phyloP scores from a whole-genome alignment of 2,888 invertebrate species.

The Blastobasis lacticolella region DNA sequence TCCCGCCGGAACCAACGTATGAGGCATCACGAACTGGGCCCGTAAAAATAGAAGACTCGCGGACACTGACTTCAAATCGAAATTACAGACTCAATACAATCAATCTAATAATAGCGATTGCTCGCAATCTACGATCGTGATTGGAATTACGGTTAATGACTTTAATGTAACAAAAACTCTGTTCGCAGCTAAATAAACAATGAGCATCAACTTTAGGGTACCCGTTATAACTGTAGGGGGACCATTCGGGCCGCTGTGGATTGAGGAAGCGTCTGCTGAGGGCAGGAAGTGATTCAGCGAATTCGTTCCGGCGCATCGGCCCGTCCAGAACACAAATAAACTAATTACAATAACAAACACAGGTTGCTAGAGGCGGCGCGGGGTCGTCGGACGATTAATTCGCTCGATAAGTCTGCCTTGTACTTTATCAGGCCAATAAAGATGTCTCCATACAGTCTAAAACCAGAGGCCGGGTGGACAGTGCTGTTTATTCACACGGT shows the following conservation, averaged over 20 bases:
- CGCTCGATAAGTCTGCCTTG: slow-evolving; percentile 44
- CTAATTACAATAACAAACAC: slow-evolving; percentile 18
- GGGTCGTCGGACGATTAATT: slow-evolving; percentile 57
- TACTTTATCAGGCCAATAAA: slow-evolving; percentile 57
- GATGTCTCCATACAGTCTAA: slow-evolving; percentile 29
- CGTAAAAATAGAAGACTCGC: too few relatives aligned
- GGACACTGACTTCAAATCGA: too few relatives aligned
- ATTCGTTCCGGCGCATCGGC: slow-evolving; percentile 21
- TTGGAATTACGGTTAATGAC: too few relatives aligned
- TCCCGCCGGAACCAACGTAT: slow-evolving; percentile 21
- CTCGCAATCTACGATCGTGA: background rate
- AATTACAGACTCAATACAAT: too few relatives aligned
- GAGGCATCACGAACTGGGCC: too few relatives aligned
- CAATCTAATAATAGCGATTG: too few relatives aligned
- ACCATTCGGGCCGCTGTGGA: background rate
- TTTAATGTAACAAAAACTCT: background rate
- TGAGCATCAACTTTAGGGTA: background rate
- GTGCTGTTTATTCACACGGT: slow-evolving; percentile 19
- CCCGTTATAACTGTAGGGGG: background rate
- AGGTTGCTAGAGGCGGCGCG: slow-evolving; percentile 10
- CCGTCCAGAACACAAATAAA: slow-evolving; percentile 27
- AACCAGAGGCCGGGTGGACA: too few relatives aligned
- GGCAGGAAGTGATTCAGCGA: slow-evolving; percentile 27
- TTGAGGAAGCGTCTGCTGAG: background rate
- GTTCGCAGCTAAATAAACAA: background rate